These are phyloP conservation scores for Thunnus albacares DNA, from an alignment of 2,797 vertebrate genomes.

Conservation along the genomic window DNA sequence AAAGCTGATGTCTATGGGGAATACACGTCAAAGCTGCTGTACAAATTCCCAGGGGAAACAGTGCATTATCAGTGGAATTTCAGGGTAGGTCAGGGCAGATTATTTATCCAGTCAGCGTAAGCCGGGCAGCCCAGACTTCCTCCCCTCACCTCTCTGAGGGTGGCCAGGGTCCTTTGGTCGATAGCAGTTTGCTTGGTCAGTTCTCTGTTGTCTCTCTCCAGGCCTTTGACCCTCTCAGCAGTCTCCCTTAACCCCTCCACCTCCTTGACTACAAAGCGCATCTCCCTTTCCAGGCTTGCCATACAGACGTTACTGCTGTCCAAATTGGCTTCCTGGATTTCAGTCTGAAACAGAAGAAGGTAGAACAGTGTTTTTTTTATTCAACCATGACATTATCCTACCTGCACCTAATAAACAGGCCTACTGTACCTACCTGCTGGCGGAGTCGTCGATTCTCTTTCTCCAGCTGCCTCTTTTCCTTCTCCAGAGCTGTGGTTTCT, in stretches of 20 bases:
- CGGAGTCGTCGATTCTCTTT: conserved; percentile 94
- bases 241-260: conserved; percentile 90
- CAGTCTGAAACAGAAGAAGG: conserved; percentile 64
- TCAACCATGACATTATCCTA: neutral
- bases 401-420: rapidly evolving
- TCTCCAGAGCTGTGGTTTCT: conserved; percentile 91
- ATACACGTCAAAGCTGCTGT: conserved; percentile 12
- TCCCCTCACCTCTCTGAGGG: conserved; percentile 92
- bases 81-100: neutral
- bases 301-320: conserved; percentile 92
- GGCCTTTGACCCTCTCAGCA: conserved; percentile 89
- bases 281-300: conserved; percentile 92
- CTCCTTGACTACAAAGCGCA: conserved; percentile 91
- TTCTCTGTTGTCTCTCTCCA: conserved; percentile 94
- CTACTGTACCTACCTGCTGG: conserved; percentile 87
- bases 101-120: conserved; percentile 29
- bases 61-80: conserved; percentile 19
- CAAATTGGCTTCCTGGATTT: conserved; percentile 93
- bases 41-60: neutral
- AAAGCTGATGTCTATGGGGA: neutral
- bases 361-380: neutral
- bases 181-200: conserved; percentile 94
- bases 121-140: neutral
- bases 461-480: conserved; percentile 93
- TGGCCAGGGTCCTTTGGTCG: conserved; percentile 93